Conservation (phyloP, 1,140 invertebrate genomes). For the Polypedilum vanderplanki region DNA sequence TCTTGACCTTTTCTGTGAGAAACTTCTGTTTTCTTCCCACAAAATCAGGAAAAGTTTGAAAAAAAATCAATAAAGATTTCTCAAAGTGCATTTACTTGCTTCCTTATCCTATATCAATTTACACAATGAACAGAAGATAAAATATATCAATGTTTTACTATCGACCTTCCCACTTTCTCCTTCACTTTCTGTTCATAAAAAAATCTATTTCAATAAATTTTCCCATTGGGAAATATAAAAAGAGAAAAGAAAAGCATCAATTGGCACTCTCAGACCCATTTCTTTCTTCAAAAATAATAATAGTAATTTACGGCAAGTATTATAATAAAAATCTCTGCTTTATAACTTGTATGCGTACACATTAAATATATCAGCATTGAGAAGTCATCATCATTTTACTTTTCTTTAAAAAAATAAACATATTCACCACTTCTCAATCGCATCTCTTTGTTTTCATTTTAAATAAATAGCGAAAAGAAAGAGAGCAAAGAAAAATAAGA, state of each 20-base stretch:
- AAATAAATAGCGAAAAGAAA: neutral
- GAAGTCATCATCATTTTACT: slow-evolving; percentile 19
- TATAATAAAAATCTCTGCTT: neutral
- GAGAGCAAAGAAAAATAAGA: too few species aligned
- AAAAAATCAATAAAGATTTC: too few species aligned
- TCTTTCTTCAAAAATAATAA: neutral
- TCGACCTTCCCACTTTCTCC: too few species aligned
- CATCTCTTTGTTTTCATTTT: slow-evolving; percentile 13
- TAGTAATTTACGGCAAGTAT: neutral
- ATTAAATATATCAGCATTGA: slow-evolving; percentile 25
- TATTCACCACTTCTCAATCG: neutral
- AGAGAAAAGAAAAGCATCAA: neutral
- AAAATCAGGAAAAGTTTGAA: too few species aligned
- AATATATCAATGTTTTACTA: too few species aligned
- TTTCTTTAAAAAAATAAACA: slow-evolving; percentile 23
- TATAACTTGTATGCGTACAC: neutral
- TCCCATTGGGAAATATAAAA: slow-evolving; percentile 3
- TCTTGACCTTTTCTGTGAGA: too few species aligned
- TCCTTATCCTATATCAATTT: too few species aligned
- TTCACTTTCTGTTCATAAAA: neutral
- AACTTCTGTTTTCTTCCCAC: too few species aligned
- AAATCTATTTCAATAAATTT: neutral
- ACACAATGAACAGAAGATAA: too few species aligned
- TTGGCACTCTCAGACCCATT: neutral
- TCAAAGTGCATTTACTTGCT: too few species aligned